Evolutionary conservation across 2,888 invertebrate species (phyloP), one percentile per base, ranked within the genome.

Genomic region (Ophion ventricosus): DNA sequence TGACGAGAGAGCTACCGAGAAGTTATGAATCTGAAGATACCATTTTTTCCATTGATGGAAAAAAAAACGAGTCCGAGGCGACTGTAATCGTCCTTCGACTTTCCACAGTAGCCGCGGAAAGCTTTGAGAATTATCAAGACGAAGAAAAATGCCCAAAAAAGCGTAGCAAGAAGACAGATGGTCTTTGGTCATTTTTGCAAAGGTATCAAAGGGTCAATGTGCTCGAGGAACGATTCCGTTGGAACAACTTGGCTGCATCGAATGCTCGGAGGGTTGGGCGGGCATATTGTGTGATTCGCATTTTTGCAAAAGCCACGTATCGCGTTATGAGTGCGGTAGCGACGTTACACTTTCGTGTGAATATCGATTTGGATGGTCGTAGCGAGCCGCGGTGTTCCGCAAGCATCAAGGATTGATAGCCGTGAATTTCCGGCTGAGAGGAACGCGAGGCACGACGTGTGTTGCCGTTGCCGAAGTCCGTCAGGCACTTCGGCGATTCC

Each of bases 401-500:
- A 72, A 72, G 78, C 70, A 70, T 66, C 49, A 49, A 49, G 72
- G 20, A 84, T 82, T 82, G n/a, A 49, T 49, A 70, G 82, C 66
- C 61, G 56, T 49, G 57, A 63, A 72, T 72, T 35, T 76, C 77
- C 77, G 26, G 10, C 49, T 26, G 49, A 2, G 17, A 25, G 78
- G 74, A 78, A 81, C 81, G 84, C 54, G 69, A 49, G 57, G 77
- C 80, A 61, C 49, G 80, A 70, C 57, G 74, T 26, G 10, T 67
- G n/a, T n/a, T n/a, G n/a, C 64, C 59, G 63, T 57, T 57, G 29
- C 17, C 56, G 40, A 76, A 49, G 57, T n/a, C n/a, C 23, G 57
- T 57, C 40, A 20, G 67, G 67, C 25, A 57, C 40, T 7, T 67
- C 54, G 2, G 57, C 66, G 67, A 66, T 67, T 56, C 76, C 35